These are phyloP conservation scores for Drosophila asahinai DNA, from an alignment of 1,140 invertebrate genomes.

Conservation along the genomic window DNA sequence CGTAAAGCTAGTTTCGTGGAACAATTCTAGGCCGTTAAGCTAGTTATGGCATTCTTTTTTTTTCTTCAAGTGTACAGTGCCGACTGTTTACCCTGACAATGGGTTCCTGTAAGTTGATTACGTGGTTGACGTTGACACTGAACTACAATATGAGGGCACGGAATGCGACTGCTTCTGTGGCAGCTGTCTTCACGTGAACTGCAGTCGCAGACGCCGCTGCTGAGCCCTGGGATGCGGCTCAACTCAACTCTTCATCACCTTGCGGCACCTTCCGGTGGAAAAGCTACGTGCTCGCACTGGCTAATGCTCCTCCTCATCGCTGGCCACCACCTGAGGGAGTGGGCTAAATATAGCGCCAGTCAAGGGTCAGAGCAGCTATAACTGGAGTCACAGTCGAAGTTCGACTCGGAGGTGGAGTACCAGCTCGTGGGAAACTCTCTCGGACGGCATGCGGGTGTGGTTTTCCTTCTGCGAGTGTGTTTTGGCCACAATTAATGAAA, in stretches of 20 bases:
- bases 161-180: slow-evolving; percentile 66
- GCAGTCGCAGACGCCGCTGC: slow-evolving; percentile 48
- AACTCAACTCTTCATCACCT: slow-evolving; percentile 50
- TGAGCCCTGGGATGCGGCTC: slow-evolving; percentile 17
- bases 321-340: slow-evolving; percentile 51
- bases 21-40: no score
- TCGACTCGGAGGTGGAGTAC: slow-evolving; percentile 9
- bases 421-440: slow-evolving; percentile 79
- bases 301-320: slow-evolving; percentile 43
- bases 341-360: slow-evolving; percentile 60
- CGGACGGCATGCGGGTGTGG: slow-evolving; percentile 81
- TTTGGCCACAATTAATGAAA: slow-evolving; percentile 79
- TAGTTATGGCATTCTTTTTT: not conserved
- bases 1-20: no score
- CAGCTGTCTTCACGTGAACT: slow-evolving; percentile 78
- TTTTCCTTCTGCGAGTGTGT: slow-evolving; percentile 66
- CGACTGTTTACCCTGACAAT: slow-evolving; percentile 34
- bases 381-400: slow-evolving; percentile 5
- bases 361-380: slow-evolving; percentile 32
- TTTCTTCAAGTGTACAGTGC: not conserved
- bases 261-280: slow-evolving; percentile 30
- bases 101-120: slow-evolving; percentile 77
- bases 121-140: slow-evolving; percentile 78
- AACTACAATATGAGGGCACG: slow-evolving; percentile 78
- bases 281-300: slow-evolving; percentile 68